These are phyloP conservation scores for Myrmophylax atrothorax DNA, from an alignment of 2,113 vertebrate species.

Conservation along the genomic window DNA sequence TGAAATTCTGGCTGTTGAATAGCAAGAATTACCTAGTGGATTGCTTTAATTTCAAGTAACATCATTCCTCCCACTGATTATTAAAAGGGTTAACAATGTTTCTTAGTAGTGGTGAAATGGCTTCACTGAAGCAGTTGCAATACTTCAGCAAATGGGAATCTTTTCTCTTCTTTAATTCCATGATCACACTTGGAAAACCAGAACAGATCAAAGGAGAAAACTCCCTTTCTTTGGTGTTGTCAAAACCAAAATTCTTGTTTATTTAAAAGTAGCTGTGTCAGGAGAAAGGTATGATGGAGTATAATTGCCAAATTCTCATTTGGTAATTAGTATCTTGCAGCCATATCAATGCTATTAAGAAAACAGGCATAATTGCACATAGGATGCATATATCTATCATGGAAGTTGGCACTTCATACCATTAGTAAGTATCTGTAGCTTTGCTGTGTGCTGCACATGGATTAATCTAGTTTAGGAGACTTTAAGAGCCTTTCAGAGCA, in stretches of 20 bases:
- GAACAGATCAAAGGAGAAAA: neutral
- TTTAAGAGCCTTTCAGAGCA: neutral
- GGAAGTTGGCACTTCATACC: slow-evolving; percentile 17
- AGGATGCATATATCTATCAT: neutral
- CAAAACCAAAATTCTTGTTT: neutral
- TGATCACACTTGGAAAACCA: neutral
- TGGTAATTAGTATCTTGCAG: slow-evolving; percentile 26
- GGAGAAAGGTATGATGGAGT: slow-evolving; percentile 5
- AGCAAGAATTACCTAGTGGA: neutral
- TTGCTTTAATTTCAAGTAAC: neutral
- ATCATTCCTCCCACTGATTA: neutral
- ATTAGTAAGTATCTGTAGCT: neutral
- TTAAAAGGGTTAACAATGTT: neutral
- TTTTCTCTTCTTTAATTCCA: neutral
- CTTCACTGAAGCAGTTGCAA: neutral
- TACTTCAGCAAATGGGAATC: neutral
- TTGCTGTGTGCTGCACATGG: neutral
- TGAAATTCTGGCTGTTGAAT: neutral
- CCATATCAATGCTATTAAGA: slow-evolving; percentile 22
- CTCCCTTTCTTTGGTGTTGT: neutral
- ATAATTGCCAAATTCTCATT: neutral
- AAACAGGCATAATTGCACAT: neutral
- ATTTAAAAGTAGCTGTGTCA: neutral
- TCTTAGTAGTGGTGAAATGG: neutral
- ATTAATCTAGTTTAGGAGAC: slow-evolving; percentile 41